These are phyloP conservation scores for Lateolabrax maculatus DNA, from an alignment of 2,797 vertebrate genomes.

Conservation along the genomic window DNA sequence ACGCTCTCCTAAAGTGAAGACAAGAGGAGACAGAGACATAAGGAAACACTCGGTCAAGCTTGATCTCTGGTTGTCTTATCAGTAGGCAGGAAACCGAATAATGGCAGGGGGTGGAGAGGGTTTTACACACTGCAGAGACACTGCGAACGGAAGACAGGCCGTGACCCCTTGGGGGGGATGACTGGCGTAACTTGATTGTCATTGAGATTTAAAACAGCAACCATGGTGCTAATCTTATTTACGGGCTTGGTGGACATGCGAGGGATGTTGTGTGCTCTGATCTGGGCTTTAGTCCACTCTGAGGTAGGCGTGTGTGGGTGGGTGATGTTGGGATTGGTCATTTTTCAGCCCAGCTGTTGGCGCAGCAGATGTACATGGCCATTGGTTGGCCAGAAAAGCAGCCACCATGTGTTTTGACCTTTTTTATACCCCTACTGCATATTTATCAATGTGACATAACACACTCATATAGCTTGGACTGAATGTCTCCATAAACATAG, in stretches of 20 bases:
- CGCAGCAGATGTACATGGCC: constrained; percentile 2
- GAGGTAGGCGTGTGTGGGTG: constrained; percentile 33
- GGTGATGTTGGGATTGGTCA: not conserved
- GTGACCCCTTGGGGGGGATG: constrained; percentile 34
- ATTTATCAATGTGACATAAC: constrained; percentile 6
- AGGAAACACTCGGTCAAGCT: constrained; percentile 47
- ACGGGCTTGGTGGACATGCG: constrained; percentile 61
- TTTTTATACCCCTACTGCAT: not conserved
- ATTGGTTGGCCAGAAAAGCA: not conserved
- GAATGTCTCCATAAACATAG: not conserved
- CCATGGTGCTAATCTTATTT: constrained; percentile 76
- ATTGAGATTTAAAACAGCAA: constrained; percentile 76
- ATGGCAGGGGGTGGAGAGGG: not conserved
- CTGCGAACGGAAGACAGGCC: constrained; percentile 48
- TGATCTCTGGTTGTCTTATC: constrained; percentile 57
- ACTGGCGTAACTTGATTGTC: constrained; percentile 74
- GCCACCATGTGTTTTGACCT: not conserved
- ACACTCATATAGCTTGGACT: not conserved
- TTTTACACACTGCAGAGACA: constrained; percentile 22
- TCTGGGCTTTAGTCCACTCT: constrained; percentile 44
- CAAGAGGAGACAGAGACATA: constrained; percentile 22
- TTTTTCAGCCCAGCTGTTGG: constrained; percentile 37
- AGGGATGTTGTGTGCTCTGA: constrained; percentile 52
- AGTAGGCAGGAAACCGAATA: constrained; percentile 59
- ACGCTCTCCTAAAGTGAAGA: constrained; percentile 25